A percentile compares a stretch with the other conserved stretches of the same genome.
Conservation (phyloP, 37 sponge, comb jelly and placozoan species). For the Mnemiopsis leidyi region DNA sequence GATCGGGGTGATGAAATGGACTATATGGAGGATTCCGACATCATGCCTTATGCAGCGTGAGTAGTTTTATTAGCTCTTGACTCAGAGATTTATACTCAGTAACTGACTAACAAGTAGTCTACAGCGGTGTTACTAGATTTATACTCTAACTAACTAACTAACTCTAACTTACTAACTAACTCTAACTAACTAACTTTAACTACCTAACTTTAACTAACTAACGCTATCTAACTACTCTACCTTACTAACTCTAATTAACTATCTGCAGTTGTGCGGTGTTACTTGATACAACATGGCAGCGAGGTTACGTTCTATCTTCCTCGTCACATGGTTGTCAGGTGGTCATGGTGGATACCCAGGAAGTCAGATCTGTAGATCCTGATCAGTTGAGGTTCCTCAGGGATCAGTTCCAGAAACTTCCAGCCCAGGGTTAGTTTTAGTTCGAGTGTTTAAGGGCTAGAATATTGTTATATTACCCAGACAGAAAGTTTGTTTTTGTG, state of each 20-base stretch:
- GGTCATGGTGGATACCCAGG: constrained; percentile 25
- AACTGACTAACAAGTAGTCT: too few relatives aligned
- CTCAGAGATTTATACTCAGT: too few relatives aligned
- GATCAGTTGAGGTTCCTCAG: not conserved
- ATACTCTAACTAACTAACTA: too few relatives aligned
- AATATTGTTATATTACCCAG: too few relatives aligned
- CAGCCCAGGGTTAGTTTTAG: constrained; percentile 1
- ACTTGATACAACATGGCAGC: not conserved
- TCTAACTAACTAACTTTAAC: too few relatives aligned
- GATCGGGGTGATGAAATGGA: not conserved
- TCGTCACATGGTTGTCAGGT: constrained; percentile 16
- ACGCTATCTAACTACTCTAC: too few relatives aligned
- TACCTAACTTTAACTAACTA: too few relatives aligned
- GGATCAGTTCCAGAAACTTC: not conserved
- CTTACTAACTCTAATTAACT: not conserved
- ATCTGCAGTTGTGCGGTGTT: constrained; percentile 4
- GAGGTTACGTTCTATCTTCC: constrained; percentile 33
- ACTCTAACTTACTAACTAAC: too few relatives aligned
- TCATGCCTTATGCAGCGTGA: constrained; percentile 1
- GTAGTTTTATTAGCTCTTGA: not conserved
- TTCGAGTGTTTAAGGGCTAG: too few relatives aligned
- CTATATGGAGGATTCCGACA: not conserved
- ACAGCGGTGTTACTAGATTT: too few relatives aligned
- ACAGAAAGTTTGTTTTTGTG: too few relatives aligned
- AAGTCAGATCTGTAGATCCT: not conserved